Evolutionary conservation across 2,113 vertebrate genomes (phyloP).

Genomic region (Perca schrenkii): DNA sequence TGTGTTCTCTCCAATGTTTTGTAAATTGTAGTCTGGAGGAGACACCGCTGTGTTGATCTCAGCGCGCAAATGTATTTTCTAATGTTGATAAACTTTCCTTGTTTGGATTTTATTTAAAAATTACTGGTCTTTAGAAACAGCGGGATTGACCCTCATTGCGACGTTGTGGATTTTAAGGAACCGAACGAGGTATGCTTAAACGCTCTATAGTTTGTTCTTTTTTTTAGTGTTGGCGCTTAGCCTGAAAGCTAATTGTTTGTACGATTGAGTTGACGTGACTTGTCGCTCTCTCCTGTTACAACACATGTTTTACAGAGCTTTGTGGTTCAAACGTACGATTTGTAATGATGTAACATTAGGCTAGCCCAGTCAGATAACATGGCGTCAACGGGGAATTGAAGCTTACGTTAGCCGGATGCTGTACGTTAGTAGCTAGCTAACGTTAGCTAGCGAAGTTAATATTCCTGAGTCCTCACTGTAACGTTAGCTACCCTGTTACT

Average conservation of each 20-base stretch:
- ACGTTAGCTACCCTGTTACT: neutral
- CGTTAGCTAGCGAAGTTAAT: constrained; percentile 24
- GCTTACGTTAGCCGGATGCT: constrained; percentile 54
- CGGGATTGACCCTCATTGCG: constrained; percentile 12
- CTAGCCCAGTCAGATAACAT: constrained; percentile 44
- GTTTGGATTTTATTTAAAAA: constrained; percentile 71
- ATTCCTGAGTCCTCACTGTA: neutral
- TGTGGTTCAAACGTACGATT: neutral
- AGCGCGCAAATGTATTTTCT: constrained; percentile 84
- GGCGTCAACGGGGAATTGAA: constrained; percentile 53
- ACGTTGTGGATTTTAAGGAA: constrained; percentile 53
- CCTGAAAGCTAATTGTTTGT: constrained; percentile 56
- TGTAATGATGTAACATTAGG: constrained; percentile 14
- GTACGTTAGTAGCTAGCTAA: constrained; percentile 46
- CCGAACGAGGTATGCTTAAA: constrained; percentile 52
- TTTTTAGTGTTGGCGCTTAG: constrained; percentile 66
- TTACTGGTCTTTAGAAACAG: constrained; percentile 27
- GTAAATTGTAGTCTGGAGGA: constrained; percentile 75
- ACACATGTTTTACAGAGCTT: neutral
- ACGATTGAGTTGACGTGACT: neutral
- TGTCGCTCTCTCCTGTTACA: neutral
- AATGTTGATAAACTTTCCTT: constrained; percentile 61
- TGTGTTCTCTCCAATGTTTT: constrained; percentile 74
- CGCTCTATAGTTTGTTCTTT: neutral
- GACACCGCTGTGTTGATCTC: constrained; percentile 68